These are phyloP conservation scores for Trimorus sp. DNA, from an alignment of 2,888 invertebrate genomes.

Conservation along the genomic window DNA sequence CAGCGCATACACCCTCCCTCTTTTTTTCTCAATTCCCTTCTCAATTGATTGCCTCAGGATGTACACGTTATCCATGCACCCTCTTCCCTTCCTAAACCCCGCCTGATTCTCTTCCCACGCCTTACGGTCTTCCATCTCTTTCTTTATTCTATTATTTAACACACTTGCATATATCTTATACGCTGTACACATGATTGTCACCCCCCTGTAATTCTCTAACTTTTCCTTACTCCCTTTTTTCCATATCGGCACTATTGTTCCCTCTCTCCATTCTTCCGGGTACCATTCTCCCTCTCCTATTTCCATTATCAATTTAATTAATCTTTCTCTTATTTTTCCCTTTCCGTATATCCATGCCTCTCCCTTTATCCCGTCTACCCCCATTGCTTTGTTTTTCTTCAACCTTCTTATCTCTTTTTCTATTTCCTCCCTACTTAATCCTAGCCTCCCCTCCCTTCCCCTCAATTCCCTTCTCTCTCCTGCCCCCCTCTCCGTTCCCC, in stretches of 20 bases:
- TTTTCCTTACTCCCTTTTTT: slow-evolving; percentile 1
- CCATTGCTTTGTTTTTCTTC: not conserved
- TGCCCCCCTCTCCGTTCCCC: not conserved
- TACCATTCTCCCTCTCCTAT: not conserved
- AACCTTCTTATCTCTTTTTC: not conserved
- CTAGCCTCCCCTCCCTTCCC: not conserved
- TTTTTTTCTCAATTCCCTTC: not conserved
- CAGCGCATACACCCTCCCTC: not conserved
- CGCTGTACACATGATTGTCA: not conserved
- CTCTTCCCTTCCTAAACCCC: not conserved
- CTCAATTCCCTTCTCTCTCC: not conserved
- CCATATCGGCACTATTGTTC: not conserved
- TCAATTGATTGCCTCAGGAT: not conserved
- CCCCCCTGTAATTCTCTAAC: not conserved
- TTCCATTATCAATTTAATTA: slow-evolving; percentile 2
- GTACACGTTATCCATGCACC: not conserved
- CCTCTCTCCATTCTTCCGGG: slow-evolving; percentile 11
- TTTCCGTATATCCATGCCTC: slow-evolving; percentile 16
- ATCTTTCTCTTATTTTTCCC: slow-evolving; percentile 1
- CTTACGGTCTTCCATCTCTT: slow-evolving; percentile 3
- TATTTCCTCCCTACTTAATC: slow-evolving; percentile 7
- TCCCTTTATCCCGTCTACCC: slow-evolving; percentile 1
- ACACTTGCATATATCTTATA: slow-evolving; percentile 1
- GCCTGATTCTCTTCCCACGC: not conserved
- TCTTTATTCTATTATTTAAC: slow-evolving; percentile 12